These are phyloP conservation scores for Drosophila limbata DNA, from an alignment of 2,888 invertebrate genomes.

Conservation along the genomic window DNA sequence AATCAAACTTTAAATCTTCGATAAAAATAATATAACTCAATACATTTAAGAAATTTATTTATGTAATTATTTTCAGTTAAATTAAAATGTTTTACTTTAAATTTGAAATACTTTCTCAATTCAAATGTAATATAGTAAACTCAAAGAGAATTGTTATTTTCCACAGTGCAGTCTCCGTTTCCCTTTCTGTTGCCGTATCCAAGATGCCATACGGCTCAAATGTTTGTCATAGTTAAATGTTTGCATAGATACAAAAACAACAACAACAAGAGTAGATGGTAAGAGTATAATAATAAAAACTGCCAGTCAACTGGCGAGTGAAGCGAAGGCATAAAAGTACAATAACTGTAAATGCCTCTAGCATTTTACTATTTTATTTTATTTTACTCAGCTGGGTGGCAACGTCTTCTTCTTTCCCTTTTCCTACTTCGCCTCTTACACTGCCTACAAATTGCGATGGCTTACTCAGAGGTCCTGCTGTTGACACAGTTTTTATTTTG, in stretches of 20 bases:
- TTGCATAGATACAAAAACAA: slow-evolving; percentile 27
- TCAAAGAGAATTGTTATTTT: not conserved
- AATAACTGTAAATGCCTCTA: slow-evolving; percentile 59
- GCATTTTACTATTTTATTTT: slow-evolving; percentile 55
- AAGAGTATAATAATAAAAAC: slow-evolving; percentile 30
- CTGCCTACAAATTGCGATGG: slow-evolving; percentile 41
- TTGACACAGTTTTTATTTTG: slow-evolving; percentile 59
- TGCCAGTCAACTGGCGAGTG: slow-evolving; percentile 37
- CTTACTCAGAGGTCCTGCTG: slow-evolving; percentile 42
- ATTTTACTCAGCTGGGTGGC: slow-evolving; percentile 33
- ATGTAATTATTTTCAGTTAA: no score
- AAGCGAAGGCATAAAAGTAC: slow-evolving; percentile 44
- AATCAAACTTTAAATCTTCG: no score
- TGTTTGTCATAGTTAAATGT: slow-evolving; percentile 42
- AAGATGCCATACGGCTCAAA: slow-evolving; percentile 18
- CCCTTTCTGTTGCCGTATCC: slow-evolving; percentile 18
- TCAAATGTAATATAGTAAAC: no score
- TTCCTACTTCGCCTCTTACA: slow-evolving; percentile 6
- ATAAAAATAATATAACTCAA: no score
- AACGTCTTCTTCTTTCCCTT: slow-evolving; percentile 13
- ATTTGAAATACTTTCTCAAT: no score
- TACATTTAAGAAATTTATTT: no score
- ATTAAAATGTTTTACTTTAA: no score
- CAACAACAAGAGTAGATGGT: slow-evolving; percentile 26
- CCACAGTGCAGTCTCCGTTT: slow-evolving; percentile 1